Evolutionary conservation across 1,140 invertebrate species (phyloP), one percentile per base, ranked within the genome.

Genomic region (Megathymus violae): DNA sequence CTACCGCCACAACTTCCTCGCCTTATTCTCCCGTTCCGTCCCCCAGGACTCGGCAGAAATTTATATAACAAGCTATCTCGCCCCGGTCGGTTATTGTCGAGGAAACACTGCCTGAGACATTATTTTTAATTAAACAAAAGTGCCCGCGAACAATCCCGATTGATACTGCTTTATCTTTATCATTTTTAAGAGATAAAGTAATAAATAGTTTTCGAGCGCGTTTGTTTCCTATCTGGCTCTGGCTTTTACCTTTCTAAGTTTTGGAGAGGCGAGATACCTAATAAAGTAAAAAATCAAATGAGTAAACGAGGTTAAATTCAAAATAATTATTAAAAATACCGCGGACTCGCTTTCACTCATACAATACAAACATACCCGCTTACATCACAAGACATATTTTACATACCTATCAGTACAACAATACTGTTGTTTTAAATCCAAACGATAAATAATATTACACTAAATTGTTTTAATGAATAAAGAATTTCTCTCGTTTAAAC

Each of bases 51-150:
- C 78, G 77, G 78, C 80, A 84, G 80, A 86, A 90, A 89, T 90
- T 89, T 90, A 90, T 90, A 90, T 90, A 89, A 89, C 88, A 90
- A 90, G 86, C 86, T 85, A 89, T 90, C 86, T 87, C 82, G 74
- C 73, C 83, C 83, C 69, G 79, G 77, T 78, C 81, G 80, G 80
- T 84, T 89, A 85, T 89, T 89, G 88, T 87, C 80, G 83, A 76
- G 82, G 71, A 88, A 89, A 90, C 82, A 85, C 74, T 79, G 86
- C 77, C 76, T 78, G 78, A 75, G 80, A 86, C 81, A 86, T 88
- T 86, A 88, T 90, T 88, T 90, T 88, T 90, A 88, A 90, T 90
- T 90, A 90, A 90, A 84, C 79, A 79, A 74, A 82, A 82, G 76
- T 77, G 76, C 75, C 76, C 75, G 54, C 76, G 81, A 69, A 64